A percentile compares a stretch with the other conserved stretches of the same genome.
Conservation (phyloP, 2,888 invertebrate species). For the Ochropleura leucogaster region DNA sequence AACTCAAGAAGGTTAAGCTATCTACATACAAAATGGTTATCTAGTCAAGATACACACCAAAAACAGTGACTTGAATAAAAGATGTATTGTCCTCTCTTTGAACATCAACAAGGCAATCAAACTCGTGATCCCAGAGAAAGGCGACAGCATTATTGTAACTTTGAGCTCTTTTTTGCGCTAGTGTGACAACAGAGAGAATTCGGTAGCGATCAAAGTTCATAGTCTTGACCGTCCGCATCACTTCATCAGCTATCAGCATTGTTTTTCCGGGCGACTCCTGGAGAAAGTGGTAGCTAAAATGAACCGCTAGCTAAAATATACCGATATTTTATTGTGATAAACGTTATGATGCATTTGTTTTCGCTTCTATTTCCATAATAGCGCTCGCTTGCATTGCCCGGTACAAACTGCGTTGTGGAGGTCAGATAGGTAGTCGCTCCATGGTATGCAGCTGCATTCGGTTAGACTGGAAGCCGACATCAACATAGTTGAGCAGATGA, state of each 20-base stretch:
- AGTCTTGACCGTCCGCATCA: constrained; percentile 78
- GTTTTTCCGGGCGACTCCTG: constrained; percentile 76
- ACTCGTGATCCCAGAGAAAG: constrained; percentile 83
- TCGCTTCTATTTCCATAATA: not conserved
- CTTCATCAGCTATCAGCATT: constrained; percentile 76
- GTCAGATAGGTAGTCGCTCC: no score
- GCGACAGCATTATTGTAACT: constrained; percentile 83
- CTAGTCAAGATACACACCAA: constrained; percentile 82
- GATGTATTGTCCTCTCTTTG: constrained; percentile 73
- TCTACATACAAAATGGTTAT: constrained; percentile 17
- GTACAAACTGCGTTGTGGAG: no score
- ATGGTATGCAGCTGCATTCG: no score
- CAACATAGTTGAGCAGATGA: no score
- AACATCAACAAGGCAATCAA: constrained; percentile 76
- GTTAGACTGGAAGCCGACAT: no score
- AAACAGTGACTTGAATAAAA: constrained; percentile 82
- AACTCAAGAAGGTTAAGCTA: not conserved
- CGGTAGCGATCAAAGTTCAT: constrained; percentile 81
- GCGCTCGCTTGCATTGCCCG: not conserved
- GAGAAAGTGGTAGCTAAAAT: constrained; percentile 2
- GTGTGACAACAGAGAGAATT: constrained; percentile 78
- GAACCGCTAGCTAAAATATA: no score
- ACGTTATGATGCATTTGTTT: not conserved
- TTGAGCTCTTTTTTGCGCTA: constrained; percentile 83
- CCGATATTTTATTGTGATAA: not conserved